phyloP scores from a whole-genome alignment of 2,113 vertebrate genomes.

The Vidua macroura region DNA sequence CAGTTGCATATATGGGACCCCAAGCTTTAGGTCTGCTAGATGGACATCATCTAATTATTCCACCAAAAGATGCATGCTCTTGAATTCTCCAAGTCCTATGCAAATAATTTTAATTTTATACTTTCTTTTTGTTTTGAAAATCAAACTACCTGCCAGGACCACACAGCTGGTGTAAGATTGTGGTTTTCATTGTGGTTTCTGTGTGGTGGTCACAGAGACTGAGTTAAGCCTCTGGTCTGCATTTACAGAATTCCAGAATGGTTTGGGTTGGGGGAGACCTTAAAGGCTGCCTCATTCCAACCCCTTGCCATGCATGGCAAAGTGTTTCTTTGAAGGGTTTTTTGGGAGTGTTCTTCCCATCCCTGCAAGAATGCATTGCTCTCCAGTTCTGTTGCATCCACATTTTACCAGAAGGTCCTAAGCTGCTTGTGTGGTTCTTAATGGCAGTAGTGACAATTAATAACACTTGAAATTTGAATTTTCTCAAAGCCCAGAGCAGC shows the following conservation, averaged over 20 bases:
- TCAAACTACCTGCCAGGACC: neutral
- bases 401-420: neutral
- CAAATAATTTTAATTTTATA: neutral
- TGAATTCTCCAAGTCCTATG: neutral
- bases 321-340: neutral
- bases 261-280: neutral
- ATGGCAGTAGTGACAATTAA: neutral
- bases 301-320: too few species aligned
- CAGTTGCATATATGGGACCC: neutral
- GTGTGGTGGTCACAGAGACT: neutral
- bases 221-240: neutral
- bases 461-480: neutral
- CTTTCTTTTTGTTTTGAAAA: neutral
- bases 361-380: neutral
- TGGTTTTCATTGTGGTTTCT: neutral
- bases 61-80: neutral
- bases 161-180: rapidly evolving
- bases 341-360: neutral
- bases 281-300: neutral
- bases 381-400: neutral
- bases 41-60: neutral
- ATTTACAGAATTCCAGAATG: neutral
- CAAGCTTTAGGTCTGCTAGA: neutral
- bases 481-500: neutral
- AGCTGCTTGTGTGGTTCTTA: neutral